Conservation (phyloP, 2,797 vertebrate species). For the Fringilla coelebs region DNA sequence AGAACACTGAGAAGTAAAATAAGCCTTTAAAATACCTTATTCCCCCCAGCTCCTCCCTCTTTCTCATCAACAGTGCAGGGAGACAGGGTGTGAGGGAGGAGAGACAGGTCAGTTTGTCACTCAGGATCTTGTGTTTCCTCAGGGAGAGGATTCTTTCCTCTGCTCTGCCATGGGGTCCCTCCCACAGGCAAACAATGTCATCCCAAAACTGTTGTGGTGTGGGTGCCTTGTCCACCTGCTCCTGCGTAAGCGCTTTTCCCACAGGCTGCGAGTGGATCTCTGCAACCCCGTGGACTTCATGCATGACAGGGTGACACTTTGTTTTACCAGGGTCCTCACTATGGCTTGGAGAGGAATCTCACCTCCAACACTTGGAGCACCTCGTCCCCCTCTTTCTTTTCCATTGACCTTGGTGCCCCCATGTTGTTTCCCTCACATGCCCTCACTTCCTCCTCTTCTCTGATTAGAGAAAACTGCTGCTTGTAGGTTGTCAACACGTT, state of each 20-base stretch:
- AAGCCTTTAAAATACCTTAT: not conserved
- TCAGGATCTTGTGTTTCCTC: not conserved
- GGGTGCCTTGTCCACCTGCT: not conserved
- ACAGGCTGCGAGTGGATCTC: not conserved
- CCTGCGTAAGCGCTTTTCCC: not conserved
- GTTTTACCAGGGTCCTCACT: not conserved
- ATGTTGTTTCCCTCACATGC: not conserved
- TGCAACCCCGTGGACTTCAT: not conserved
- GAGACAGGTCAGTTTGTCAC: not conserved
- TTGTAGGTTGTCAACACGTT: not conserved
- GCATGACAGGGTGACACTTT: not conserved
- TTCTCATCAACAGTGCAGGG: fast-evolving
- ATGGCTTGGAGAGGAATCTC: not conserved
- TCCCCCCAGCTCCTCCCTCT: not conserved
- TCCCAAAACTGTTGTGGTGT: not conserved
- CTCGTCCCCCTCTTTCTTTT: not conserved
- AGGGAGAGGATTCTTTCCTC: not conserved
- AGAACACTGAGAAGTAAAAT: not conserved
- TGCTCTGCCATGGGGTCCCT: not conserved
- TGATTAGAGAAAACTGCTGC: not conserved
- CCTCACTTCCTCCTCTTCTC: not conserved
- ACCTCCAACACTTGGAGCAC: not conserved
- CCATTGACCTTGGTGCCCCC: not conserved
- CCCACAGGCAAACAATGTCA: not conserved
- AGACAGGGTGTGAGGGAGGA: not conserved